phyloP scores from a whole-genome alignment of 1,140 invertebrate genomes.

The Drosophila prosaltans region DNA sequence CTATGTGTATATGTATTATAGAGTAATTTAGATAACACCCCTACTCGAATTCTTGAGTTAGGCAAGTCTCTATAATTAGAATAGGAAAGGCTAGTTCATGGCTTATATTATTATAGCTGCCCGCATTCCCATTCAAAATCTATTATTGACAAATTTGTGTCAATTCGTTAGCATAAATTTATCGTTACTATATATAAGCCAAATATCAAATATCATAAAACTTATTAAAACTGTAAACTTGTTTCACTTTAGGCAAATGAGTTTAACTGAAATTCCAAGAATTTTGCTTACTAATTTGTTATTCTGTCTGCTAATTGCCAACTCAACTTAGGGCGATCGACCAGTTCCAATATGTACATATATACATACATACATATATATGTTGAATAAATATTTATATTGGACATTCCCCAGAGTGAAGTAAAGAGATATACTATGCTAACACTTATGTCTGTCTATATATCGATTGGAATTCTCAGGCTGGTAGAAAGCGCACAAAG shows the following conservation, averaged over 20 bases:
- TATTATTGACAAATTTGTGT: slow-evolving; percentile 10
- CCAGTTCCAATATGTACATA: background rate
- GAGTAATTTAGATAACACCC: slow-evolving; percentile 30
- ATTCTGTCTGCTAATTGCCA: slow-evolving; percentile 16
- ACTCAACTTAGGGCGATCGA: slow-evolving; percentile 11
- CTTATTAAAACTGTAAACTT: slow-evolving; percentile 55
- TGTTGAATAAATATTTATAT: slow-evolving; percentile 16
- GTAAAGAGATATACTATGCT: background rate
- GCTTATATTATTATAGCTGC: background rate
- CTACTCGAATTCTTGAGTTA: slow-evolving; percentile 20
- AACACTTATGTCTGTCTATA: background rate
- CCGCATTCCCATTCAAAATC: background rate
- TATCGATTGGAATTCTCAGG: slow-evolving; percentile 13
- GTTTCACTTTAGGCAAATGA: slow-evolving; percentile 56
- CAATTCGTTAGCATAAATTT: slow-evolving; percentile 6
- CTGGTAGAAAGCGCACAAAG: background rate
- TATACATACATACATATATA: background rate
- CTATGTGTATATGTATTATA: background rate
- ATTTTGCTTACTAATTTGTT: slow-evolving; percentile 62
- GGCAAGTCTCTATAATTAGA: slow-evolving; percentile 50
- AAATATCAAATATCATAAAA: slow-evolving; percentile 16
- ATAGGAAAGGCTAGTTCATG: background rate
- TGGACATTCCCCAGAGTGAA: slow-evolving; percentile 8
- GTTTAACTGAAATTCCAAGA: slow-evolving; percentile 62
- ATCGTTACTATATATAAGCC: background rate